Evolutionary conservation across 2,888 invertebrate species (phyloP), one percentile per base, ranked within the genome.

Genomic region (Schizaphis graminum): DNA sequence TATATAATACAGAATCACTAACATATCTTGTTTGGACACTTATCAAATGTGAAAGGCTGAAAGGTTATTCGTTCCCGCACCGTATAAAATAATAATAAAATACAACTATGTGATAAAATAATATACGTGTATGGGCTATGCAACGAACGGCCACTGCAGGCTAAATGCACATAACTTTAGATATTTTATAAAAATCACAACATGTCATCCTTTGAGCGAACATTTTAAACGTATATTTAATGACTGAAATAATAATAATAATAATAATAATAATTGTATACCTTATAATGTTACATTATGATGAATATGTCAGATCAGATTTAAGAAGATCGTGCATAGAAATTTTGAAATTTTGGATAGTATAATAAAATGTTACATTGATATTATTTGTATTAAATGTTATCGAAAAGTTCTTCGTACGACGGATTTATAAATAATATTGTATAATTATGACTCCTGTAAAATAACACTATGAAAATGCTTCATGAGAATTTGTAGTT

Each of bases 61-160:
- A 91, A 91, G 91, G 91, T 85, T 91, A 91, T 91, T 91, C 84
- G 53, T 41, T 53, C 21, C 89, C n/a, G 41, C 89, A 89, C 41
- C 35, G 53, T 53, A 26, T 89, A 44, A 41, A 57, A 57, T 77
- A 77, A 77, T 77, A 77, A 77, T 77, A 35, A 77, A 77, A 35
- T 21, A 35, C 35, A 77, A 35, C 35, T 35, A 13, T n/a, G n/a
- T n/a, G n/a, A n/a, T 67, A 67, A n/a, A 67, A 67, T 16, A 67
- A 61, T 24, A 67, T n/a, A 67, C 7, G 16, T 16, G 4, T 67
- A n/a, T n/a, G 67, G 16, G 67, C n/a, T 16, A 13, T 67, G n/a
- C 1, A n/a, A 67, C 67, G n/a, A 67, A 13, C n/a, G 67, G 13
- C 16, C 67, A 13, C n/a, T n/a, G n/a, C n/a, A n/a, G n/a, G 67